These are phyloP conservation scores for Aphis craccivora DNA, from an alignment of 1,140 invertebrate genomes.

Conservation along the genomic window DNA sequence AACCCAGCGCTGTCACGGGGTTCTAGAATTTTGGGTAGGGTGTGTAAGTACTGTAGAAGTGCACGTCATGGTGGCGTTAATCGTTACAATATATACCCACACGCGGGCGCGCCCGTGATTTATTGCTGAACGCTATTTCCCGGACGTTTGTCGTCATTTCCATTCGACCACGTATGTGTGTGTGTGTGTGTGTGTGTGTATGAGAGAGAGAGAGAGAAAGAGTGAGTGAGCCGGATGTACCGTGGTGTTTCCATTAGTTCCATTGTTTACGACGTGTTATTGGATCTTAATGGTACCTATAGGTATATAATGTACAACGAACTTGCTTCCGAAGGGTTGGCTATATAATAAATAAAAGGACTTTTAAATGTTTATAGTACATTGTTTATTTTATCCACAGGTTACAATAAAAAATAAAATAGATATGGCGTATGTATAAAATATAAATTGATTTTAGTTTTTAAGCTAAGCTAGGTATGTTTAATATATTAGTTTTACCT, in stretches of 20 bases:
- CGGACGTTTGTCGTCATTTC: slow-evolving; percentile 38
- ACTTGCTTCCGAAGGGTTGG: neutral
- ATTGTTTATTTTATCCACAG: neutral
- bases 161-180: neutral
- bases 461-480: neutral
- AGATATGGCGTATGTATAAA: neutral
- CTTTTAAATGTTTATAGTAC: neutral
- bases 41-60: neutral
- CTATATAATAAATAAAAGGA: neutral
- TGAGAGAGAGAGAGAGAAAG: neutral
- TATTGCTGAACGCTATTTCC: slow-evolving; percentile 4
- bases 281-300: slow-evolving; percentile 21
- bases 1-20: neutral
- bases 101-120: slow-evolving; percentile 10
- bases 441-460: neutral
- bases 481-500: neutral
- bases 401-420: neutral
- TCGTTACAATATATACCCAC: neutral
- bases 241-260: slow-evolving; percentile 8
- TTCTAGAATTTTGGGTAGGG: neutral
- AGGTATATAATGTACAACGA: neutral
- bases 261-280: slow-evolving; percentile 44
- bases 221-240: neutral
- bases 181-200: neutral
- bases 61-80: slow-evolving; percentile 24